Conservation (phyloP, 2,888 invertebrate species). For the Tipula vernalis region DNA sequence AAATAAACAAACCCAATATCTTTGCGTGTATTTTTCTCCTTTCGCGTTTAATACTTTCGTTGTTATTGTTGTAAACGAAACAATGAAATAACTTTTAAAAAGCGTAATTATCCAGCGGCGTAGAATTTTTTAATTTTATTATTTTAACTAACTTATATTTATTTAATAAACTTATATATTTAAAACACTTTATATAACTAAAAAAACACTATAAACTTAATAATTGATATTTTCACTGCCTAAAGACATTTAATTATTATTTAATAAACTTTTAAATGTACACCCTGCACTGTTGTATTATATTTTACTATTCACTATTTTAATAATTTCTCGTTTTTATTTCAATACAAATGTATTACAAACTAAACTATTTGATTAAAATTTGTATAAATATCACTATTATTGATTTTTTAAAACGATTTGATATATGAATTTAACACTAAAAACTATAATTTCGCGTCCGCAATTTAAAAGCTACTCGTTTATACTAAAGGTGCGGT, state of each 20-base stretch:
- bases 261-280: not conserved
- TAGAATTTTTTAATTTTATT: not conserved
- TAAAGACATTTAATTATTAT: not conserved
- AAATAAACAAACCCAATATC: not conserved
- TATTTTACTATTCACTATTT: not conserved
- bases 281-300: not conserved
- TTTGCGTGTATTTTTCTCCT: not conserved
- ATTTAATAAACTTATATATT: not conserved
- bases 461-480: not conserved
- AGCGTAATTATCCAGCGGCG: slow-evolving; percentile 4
- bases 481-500: slow-evolving; percentile 7
- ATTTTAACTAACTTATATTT: not conserved
- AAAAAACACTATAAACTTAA: not conserved
- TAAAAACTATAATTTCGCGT: not conserved
- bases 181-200: not conserved
- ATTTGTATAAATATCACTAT: not conserved
- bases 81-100: not conserved
- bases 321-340: not conserved
- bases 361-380: not conserved
- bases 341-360: not conserved
- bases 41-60: not conserved
- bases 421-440: not conserved
- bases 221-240: not conserved
- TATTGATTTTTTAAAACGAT: not conserved
- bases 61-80: not conserved